Conservation (phyloP, 2,797 vertebrate species). For the Distichodus sexfasciatus region DNA sequence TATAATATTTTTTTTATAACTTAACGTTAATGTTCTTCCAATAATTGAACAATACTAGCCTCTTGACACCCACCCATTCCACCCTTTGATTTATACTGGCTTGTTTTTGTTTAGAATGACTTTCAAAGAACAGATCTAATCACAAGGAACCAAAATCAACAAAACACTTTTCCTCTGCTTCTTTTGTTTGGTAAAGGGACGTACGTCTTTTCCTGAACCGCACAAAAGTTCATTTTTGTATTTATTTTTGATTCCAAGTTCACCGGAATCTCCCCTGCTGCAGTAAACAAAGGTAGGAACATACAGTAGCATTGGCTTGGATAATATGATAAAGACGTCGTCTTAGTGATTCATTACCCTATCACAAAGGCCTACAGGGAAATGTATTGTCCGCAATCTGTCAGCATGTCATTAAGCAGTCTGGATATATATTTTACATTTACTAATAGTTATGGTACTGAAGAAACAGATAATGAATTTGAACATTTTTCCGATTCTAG, state of each 20-base stretch:
- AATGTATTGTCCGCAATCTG: no score
- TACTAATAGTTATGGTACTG: no score
- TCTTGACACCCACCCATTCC: slow-evolving; percentile 31
- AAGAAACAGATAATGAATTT: no score
- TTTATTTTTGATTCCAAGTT: slow-evolving; percentile 39
- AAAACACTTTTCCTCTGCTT: slow-evolving; percentile 36
- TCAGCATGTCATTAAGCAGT: no score
- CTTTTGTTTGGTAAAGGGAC: slow-evolving; percentile 29
- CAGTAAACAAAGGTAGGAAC: slow-evolving; percentile 39
- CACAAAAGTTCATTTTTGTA: slow-evolving; percentile 33
- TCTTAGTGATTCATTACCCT: neutral
- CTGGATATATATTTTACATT: no score
- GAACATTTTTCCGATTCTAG: no score
- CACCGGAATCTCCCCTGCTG: slow-evolving; percentile 42
- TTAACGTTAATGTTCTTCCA: slow-evolving; percentile 51
- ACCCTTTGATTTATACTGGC: slow-evolving; percentile 49
- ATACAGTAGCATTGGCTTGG: neutral
- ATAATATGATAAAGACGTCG: slow-evolving; percentile 22
- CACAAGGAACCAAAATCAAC: slow-evolving; percentile 20
- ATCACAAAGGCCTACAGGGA: no score
- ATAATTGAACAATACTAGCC: slow-evolving; percentile 46
- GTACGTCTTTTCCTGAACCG: slow-evolving; percentile 37
- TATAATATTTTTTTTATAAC: slow-evolving; percentile 7
- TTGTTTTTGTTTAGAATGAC: slow-evolving; percentile 51
- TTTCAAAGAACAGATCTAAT: slow-evolving; percentile 50